A percentile compares a stretch with the other conserved stretches of the same genome.
These are phyloP conservation scores for Thamnophis elegans DNA, from an alignment of 2,797 vertebrate genomes.

Conservation along the genomic window DNA sequence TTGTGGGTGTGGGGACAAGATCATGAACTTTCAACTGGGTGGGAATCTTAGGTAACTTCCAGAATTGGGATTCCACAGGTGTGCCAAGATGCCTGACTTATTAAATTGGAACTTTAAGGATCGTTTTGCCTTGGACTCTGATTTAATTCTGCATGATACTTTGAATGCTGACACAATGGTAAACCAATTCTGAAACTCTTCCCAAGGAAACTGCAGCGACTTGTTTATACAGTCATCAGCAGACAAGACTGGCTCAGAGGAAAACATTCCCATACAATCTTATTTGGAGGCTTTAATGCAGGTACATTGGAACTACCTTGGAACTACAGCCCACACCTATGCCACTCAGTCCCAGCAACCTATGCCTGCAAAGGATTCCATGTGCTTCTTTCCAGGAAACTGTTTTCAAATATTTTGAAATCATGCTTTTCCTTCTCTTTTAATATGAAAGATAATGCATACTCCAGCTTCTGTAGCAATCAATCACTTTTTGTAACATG, in stretches of 20 bases:
- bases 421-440: conserved; percentile 56
- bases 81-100: no score
- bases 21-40: no score
- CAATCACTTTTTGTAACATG: not conserved
- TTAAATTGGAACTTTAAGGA: no score
- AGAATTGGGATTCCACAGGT: no score
- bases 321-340: not conserved
- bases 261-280: not conserved
- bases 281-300: not conserved
- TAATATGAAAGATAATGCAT: not conserved
- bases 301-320: not conserved
- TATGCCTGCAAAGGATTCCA: not conserved
- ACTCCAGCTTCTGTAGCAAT: accelerated
- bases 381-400: not conserved
- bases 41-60: no score
- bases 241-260: not conserved
- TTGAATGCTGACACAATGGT: no score
- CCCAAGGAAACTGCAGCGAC: not conserved
- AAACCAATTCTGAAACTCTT: not conserved
- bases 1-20: no score
- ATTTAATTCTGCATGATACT: no score
- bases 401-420: not conserved
- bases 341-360: not conserved
- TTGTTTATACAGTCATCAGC: not conserved
- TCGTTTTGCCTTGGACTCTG: no score